phyloP scores from a whole-genome alignment of 2,888 invertebrate genomes.

The Ennomos fuscantarius region DNA sequence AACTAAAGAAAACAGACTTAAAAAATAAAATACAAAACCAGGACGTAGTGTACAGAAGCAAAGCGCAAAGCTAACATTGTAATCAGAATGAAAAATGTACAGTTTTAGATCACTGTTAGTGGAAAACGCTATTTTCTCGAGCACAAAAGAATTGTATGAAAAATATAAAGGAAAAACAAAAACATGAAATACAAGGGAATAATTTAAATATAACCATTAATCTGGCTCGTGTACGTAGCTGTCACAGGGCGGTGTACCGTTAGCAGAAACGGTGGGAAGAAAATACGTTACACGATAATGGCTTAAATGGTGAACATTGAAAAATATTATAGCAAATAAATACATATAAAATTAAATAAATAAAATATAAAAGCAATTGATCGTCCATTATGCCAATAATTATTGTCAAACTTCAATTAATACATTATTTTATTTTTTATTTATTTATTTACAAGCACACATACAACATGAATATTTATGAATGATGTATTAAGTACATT shows the following conservation, averaged over 20 bases:
- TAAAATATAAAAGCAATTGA: too few species aligned
- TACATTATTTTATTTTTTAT: too few species aligned
- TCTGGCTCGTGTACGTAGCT: constrained; percentile 71
- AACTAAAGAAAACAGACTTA: not conserved
- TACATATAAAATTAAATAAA: too few species aligned
- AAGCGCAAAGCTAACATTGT: constrained; percentile 36
- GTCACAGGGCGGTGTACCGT: constrained; percentile 63
- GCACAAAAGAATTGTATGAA: constrained; percentile 50
- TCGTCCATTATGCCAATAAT: too few species aligned
- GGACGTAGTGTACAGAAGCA: constrained; percentile 11
- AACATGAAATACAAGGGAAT: constrained; percentile 69
- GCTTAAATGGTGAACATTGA: too few species aligned
- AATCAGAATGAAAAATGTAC: constrained; percentile 66
- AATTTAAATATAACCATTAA: constrained; percentile 84
- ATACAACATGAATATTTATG: too few species aligned
- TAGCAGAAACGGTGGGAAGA: constrained; percentile 47
- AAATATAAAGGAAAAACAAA: constrained; percentile 55
- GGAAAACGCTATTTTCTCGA: constrained; percentile 46
- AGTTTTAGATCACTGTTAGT: constrained; percentile 59
- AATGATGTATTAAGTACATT: too few species aligned
- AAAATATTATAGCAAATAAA: too few species aligned
- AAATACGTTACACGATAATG: not conserved
- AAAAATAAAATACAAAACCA: constrained; percentile 17
- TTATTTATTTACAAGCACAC: too few species aligned
- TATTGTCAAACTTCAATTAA: too few species aligned